Evolutionary conservation across 1,140 invertebrate species (phyloP).

Genomic region (Pseudomyrmex cubaensis): DNA sequence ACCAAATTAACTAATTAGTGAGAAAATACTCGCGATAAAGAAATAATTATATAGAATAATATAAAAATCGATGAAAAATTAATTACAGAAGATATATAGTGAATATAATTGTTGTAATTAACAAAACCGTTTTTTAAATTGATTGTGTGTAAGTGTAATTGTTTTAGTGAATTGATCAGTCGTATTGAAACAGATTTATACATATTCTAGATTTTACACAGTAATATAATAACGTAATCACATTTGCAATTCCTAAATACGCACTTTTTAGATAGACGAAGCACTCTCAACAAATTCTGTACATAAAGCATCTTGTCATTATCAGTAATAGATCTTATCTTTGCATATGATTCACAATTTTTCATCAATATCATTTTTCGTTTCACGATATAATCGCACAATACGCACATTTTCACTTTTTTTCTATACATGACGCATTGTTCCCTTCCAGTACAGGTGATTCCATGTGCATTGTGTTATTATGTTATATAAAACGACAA

Average conservation of each 20-base stretch:
- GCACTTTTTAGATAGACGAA: conserved; percentile 47
- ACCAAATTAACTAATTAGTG: conserved; percentile 13
- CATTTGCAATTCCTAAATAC: conserved; percentile 23
- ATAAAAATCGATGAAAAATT: no score
- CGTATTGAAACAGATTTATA: not conserved
- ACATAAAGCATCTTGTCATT: conserved; percentile 57
- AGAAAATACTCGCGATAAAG: not conserved
- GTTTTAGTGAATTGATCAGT: not conserved
- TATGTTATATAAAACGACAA: not conserved
- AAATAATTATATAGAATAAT: no score
- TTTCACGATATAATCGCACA: conserved; percentile 20
- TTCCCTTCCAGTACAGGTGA: not conserved
- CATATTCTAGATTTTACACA: conserved; percentile 14
- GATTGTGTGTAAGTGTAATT: not conserved
- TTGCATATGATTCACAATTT: conserved; percentile 23
- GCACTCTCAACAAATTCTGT: conserved; percentile 9
- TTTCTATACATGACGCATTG: conserved; percentile 7
- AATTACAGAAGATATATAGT: no score
- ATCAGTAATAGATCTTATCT: conserved; percentile 40
- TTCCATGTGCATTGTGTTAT: not conserved
- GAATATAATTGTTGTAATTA: no score
- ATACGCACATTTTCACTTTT: conserved; percentile 20
- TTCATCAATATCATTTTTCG: conserved; percentile 11
- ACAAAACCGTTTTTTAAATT: no score
- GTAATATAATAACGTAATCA: not conserved